A percentile compares a stretch with the other conserved stretches of the same genome.
Evolutionary conservation across 2,797 vertebrate species (phyloP).

Genomic region (Squalus acanthias): DNA sequence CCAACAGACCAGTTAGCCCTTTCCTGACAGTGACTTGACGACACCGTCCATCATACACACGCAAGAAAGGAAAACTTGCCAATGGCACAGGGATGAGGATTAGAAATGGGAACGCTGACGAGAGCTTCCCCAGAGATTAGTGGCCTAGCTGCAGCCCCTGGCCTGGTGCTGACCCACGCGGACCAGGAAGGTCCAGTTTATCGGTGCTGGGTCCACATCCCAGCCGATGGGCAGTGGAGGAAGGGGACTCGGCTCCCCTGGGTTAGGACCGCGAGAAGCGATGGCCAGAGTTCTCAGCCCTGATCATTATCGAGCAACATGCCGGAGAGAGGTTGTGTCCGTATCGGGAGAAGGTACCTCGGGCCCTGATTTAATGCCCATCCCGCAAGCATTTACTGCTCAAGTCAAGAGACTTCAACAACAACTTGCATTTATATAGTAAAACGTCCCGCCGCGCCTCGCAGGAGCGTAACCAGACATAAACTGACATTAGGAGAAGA

Average conservation of each 20-base stretch:
- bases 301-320: background rate
- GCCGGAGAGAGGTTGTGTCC: background rate
- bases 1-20: background rate
- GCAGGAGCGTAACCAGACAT: background rate
- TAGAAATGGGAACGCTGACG: background rate
- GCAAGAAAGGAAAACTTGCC: background rate
- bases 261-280: background rate
- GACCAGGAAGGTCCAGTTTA: background rate
- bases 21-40: background rate
- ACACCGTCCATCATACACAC: background rate
- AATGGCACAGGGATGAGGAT: background rate
- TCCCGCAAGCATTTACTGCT: background rate
- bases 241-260: background rate
- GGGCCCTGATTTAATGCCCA: background rate
- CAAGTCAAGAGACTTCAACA: background rate
- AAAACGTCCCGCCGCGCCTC: background rate
- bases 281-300: background rate
- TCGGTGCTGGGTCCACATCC: too few species aligned
- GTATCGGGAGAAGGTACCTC: background rate
- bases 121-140: background rate
- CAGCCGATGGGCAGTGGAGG: too few species aligned
- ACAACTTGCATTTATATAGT: background rate
- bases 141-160: background rate
- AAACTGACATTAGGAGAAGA: background rate
- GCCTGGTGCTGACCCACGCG: background rate